Evolutionary conservation across 2,113 vertebrate species (phyloP), one percentile per base, ranked within the genome.

Genomic region (Aramus guarauna): DNA sequence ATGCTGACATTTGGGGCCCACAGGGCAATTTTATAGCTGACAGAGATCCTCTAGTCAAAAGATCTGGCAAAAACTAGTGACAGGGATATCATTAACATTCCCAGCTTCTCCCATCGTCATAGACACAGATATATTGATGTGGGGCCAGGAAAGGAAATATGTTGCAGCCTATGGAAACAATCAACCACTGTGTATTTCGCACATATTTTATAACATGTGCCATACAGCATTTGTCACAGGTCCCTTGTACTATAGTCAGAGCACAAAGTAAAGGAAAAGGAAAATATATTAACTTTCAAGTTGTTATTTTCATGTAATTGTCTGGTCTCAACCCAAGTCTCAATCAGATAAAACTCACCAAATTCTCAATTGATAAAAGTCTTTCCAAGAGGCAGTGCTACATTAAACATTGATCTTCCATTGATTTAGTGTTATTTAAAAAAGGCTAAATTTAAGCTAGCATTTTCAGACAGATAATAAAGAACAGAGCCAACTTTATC

Each of bases 391-490:
- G 67, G 56, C 73, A 79, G 21, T 88, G 74, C 84, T 96, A 89
- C 96, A 96, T 97, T 95, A 94, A 75, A 22, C 89, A 97, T 96
- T 92, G 96, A 97, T 97, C 73, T 63, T 37, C 24, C 56, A 97
- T 96, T 97, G 95, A 97, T 95, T 96, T 88, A 85, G 63, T 79
- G 64, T 66, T 39, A 39, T 39, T 96, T 96, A 95, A 88, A 96
- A 85, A 95, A 88, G 89, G n/a, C 80, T 90, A 92, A 68, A 81
- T 85, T 71, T 95, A 95, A 97, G 58, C 37, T 67, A 94, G 43
- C 88, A 76, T 96, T 90, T 94, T 96, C 72, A 94, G 88, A 85
- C 56, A 92, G 76, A 45, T 91, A 66, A 78, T 76, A 68, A 90
- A 83, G 89, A 95, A 12, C 8, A 60, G 19, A 69, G 74, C 37